Evolutionary conservation across 2,113 vertebrate species (phyloP), one percentile per base, ranked within the genome.

Genomic region (Nibea coibor): DNA sequence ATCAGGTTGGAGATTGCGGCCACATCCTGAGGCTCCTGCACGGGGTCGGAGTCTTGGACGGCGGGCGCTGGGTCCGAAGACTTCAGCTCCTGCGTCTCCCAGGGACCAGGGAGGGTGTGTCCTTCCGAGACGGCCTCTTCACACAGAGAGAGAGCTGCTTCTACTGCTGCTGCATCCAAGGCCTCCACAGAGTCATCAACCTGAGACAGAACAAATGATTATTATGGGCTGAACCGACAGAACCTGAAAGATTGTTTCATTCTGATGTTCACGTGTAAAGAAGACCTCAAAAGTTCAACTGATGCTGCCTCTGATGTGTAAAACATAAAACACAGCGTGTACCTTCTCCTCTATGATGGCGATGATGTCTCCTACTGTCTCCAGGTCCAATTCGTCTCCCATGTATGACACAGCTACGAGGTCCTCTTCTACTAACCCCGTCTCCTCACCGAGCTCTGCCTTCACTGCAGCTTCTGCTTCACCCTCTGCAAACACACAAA

Each of bases 331-430:
- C 26, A 72, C 2, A 69, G 20, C 22, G 4, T 4, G 8, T 95
- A 99, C 98, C 97, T 99, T 99, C 85, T 99, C 98, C 83, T 99
- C 98, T 91, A 99, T 99, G 90, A 99, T 99, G 86, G 98, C 97
- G 81, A 99, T 99, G 88, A 99, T 99, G 91, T 97, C 97, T 84
- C 97, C 98, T 75, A 98, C 97, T 0, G 98, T 99, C 81, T 97
- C 97, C 59, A 99, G 96, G 88, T 99, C 97, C 74, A 99, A 92
- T 69, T 99, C 98, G 43, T 98, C 97, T n/a, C 95, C 97, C 2
- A 98, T 98, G 86, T 98, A 98, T 68, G 98, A 97, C 62, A 97
- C 98, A 1, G 96, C 95, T 80, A 99, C 97, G 80, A 98, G 96
- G 91, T 99, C 97, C 81, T 98, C 97, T 87, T 97, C 95, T 73